Conservation (phyloP, 1,140 invertebrate genomes). For the Drosophila bipectinata region DNA sequence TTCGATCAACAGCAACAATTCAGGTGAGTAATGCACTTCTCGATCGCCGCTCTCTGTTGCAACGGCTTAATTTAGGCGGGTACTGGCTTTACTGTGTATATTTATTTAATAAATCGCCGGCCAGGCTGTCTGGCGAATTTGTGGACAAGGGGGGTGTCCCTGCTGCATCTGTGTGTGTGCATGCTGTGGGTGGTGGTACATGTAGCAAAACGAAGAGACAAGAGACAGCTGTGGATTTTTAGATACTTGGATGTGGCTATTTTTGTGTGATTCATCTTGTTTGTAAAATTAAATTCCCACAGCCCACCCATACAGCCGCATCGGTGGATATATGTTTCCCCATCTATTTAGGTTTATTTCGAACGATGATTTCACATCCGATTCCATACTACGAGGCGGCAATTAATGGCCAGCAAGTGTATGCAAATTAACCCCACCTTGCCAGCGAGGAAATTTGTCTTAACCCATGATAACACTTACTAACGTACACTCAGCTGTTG, state of each 20-base stretch:
- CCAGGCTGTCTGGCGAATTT: slow-evolving; percentile 15
- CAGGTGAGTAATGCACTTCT: slow-evolving; percentile 30
- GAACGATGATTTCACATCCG: slow-evolving; percentile 72
- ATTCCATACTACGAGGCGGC: slow-evolving; percentile 38
- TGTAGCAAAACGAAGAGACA: slow-evolving; percentile 40
- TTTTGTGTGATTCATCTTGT: slow-evolving; percentile 79
- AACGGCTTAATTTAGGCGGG: neutral
- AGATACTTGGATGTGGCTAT: slow-evolving; percentile 56
- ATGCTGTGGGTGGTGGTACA: slow-evolving; percentile 34
- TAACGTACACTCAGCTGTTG: slow-evolving; percentile 60
- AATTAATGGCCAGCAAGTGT: slow-evolving; percentile 42
- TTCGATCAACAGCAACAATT: slow-evolving; percentile 8
- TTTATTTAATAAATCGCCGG: slow-evolving; percentile 19
- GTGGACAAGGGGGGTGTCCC: slow-evolving; percentile 3
- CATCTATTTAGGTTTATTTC: slow-evolving; percentile 51
- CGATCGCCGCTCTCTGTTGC: neutral
- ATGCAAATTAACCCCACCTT: slow-evolving; percentile 42
- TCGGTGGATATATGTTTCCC: slow-evolving; percentile 4
- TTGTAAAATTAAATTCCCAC: slow-evolving; percentile 73
- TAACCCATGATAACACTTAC: slow-evolving; percentile 13
- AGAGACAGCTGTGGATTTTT: slow-evolving; percentile 69
- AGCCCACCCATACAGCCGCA: slow-evolving; percentile 19
- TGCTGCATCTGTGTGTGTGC: slow-evolving; percentile 15
- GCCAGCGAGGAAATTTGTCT: slow-evolving; percentile 4
- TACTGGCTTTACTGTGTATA: slow-evolving; percentile 6